Evolutionary conservation across 1,140 invertebrate genomes (phyloP).

Genomic region (Trachymyrmex septentrionalis): DNA sequence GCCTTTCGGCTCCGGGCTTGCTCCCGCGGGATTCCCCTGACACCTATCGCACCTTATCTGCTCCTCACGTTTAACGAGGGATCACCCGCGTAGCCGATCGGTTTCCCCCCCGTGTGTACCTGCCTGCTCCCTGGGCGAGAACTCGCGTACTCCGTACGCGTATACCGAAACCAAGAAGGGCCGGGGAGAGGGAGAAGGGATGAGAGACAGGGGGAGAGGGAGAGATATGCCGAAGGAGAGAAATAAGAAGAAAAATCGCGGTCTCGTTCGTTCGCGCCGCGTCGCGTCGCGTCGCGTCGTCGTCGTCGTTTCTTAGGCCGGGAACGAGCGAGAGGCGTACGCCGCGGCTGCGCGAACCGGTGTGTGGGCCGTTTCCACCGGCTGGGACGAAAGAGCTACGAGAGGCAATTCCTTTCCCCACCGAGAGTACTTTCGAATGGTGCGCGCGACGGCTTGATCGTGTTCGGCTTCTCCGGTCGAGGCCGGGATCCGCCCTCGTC

Average conservation of each 20-base stretch:
- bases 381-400: slow-evolving; percentile 66
- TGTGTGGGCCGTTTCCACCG: slow-evolving; percentile 77
- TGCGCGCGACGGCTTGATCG: slow-evolving; percentile 51
- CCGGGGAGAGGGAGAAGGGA: neutral
- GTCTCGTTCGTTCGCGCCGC: slow-evolving; percentile 34
- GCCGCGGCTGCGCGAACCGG: slow-evolving; percentile 85
- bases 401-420: slow-evolving; percentile 63
- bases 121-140: neutral
- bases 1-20: slow-evolving; percentile 25
- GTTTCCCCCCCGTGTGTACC: neutral
- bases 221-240: neutral
- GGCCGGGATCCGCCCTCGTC: slow-evolving; percentile 67
- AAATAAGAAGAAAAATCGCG: slow-evolving; percentile 56
- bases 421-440: slow-evolving; percentile 69
- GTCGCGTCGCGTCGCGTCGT: slow-evolving; percentile 42
- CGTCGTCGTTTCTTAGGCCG: slow-evolving; percentile 41
- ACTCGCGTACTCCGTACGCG: slow-evolving; percentile 22
- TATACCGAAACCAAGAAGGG: slow-evolving; percentile 10
- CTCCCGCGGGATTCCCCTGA: slow-evolving; percentile 32
- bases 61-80: slow-evolving; percentile 16
- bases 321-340: slow-evolving; percentile 78
- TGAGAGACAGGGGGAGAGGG: neutral
- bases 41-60: slow-evolving; percentile 37
- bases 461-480: slow-evolving; percentile 55
- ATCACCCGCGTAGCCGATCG: slow-evolving; percentile 17